Conservation (phyloP, 2,888 invertebrate genomes). For the Drosophila yooni region DNA sequence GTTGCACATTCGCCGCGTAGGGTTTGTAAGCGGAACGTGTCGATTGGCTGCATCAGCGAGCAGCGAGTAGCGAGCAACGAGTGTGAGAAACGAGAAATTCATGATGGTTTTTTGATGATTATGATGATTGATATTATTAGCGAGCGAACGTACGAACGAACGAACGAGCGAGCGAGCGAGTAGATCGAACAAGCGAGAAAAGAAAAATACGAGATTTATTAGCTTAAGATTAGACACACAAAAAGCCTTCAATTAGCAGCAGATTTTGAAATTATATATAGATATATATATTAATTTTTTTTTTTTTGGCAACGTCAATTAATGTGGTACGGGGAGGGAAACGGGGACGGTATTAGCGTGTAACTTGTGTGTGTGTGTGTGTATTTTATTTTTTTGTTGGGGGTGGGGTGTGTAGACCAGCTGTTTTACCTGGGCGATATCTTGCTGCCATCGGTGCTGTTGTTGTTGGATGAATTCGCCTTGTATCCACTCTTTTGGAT, state of each 20-base stretch:
- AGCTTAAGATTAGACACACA: constrained; percentile 53
- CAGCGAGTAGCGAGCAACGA: neutral
- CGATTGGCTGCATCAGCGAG: constrained; percentile 82
- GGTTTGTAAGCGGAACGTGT: constrained; percentile 85
- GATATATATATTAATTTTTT: neutral
- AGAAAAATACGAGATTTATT: constrained; percentile 63
- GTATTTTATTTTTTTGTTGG: neutral
- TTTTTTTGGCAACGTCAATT: constrained; percentile 52
- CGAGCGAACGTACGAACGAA: constrained; percentile 31
- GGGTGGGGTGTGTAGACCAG: neutral
- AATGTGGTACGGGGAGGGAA: neutral
- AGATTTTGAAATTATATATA: neutral
- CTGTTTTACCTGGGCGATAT: constrained; percentile 90
- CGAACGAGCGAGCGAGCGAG: constrained; percentile 25
- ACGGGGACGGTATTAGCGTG: neutral
- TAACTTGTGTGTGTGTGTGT: neutral
- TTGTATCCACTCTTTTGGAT: constrained; percentile 97
- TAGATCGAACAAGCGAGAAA: constrained; percentile 59
- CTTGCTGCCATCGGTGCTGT: constrained; percentile 87
- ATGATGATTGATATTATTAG: constrained; percentile 41
- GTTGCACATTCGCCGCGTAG: constrained; percentile 87
- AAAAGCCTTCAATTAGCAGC: constrained; percentile 52
- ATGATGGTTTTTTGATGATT: constrained; percentile 17
- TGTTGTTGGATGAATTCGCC: constrained; percentile 89
- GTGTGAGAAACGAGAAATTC: constrained; percentile 4